Conservation (phyloP, 2,113 vertebrate species). For the Poecilia latipinna region DNA sequence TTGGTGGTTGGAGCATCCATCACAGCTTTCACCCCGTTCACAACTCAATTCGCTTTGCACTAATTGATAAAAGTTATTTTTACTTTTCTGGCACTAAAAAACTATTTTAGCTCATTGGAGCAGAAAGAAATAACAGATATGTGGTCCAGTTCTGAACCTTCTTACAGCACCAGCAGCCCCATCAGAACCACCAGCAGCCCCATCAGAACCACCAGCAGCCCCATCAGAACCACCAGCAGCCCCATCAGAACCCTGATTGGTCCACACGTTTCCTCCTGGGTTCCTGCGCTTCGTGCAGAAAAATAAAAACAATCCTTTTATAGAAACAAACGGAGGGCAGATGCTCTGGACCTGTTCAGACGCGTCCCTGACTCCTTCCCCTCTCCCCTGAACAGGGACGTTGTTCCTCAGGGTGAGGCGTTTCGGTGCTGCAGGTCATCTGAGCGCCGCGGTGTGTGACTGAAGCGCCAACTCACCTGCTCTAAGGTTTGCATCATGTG, state of each 20-base stretch:
- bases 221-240: too few relatives aligned
- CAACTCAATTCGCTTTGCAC: too few relatives aligned
- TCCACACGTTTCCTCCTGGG: background rate
- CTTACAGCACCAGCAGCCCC: too few relatives aligned
- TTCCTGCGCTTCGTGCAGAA: background rate
- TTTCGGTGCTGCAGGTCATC: background rate
- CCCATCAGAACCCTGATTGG: background rate
- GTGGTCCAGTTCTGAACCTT: too few relatives aligned
- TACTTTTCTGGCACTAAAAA: too few relatives aligned
- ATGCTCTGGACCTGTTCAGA: conserved; percentile 40
- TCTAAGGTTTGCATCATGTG: conserved; percentile 36
- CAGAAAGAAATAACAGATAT: too few relatives aligned
- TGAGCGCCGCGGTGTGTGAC: background rate
- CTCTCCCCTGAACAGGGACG: background rate
- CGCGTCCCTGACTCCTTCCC: conserved; percentile 30
- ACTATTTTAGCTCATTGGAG: too few relatives aligned
- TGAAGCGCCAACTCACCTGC: conserved; percentile 16
- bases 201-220: too few relatives aligned
- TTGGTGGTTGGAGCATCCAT: too few relatives aligned
- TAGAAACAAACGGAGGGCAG: conserved; percentile 18
- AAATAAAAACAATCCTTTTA: background rate
- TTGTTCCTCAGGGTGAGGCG: background rate
- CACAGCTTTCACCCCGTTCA: too few relatives aligned
- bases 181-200: too few relatives aligned
- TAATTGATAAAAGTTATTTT: too few relatives aligned